Conservation (phyloP, 2,113 vertebrate species). For the Saiga tatarica region DNA sequence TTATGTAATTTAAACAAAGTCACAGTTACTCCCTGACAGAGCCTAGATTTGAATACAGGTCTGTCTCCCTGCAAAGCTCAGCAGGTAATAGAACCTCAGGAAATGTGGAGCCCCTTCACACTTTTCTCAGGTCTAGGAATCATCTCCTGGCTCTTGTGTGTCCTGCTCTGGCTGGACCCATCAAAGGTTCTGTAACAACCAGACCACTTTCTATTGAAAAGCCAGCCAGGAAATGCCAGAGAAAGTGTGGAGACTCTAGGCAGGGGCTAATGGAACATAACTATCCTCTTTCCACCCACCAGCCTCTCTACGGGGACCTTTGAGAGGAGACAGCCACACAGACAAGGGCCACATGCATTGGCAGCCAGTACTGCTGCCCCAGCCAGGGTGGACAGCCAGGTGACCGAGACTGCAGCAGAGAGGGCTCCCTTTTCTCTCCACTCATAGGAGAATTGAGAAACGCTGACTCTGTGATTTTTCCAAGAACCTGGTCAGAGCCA, state of each 20-base stretch:
- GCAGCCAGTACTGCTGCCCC: not conserved
- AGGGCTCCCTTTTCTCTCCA: conserved; percentile 61
- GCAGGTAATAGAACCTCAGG: not conserved
- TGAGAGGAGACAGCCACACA: conserved; percentile 34
- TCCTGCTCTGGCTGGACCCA: not conserved
- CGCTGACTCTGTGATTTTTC: conserved; percentile 56
- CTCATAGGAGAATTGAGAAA: conserved; percentile 70
- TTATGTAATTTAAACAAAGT: not conserved
- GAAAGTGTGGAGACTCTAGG: not conserved
- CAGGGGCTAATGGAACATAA: not conserved
- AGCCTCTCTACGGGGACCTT: not conserved
- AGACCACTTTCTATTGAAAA: not conserved
- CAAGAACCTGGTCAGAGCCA: conserved; percentile 50
- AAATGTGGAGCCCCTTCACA: not conserved
- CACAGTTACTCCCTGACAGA: not conserved
- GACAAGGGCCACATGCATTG: conserved; percentile 38
- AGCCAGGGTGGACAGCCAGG: not conserved
- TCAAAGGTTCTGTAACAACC: not conserved
- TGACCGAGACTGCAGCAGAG: conserved; percentile 28
- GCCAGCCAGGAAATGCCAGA: not conserved
- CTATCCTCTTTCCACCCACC: not conserved
- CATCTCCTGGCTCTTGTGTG: not conserved
- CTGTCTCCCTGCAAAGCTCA: not conserved
- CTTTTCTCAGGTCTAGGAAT: not conserved
- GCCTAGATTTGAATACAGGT: not conserved